Percentiles rank a stretch among this genome's conserved stretches.
Conservation (phyloP, 1,140 invertebrate species). For the Conus betulinus region DNA sequence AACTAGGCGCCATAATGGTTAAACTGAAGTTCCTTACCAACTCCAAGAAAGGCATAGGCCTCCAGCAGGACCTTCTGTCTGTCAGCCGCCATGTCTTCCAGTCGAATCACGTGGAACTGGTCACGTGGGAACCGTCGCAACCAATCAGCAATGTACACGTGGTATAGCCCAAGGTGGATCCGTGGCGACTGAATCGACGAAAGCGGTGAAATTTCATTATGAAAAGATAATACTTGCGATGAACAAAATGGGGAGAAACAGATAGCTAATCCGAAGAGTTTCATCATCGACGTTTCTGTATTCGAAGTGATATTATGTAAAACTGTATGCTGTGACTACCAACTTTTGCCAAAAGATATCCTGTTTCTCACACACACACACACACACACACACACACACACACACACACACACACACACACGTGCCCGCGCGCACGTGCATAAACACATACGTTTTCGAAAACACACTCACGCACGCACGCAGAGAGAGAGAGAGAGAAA, state of each 20-base stretch:
- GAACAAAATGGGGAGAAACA: not conserved
- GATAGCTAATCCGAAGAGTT: no score
- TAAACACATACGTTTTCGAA: not conserved
- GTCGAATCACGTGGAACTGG: conserved; percentile 25
- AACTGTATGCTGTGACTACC: no score
- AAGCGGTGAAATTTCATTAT: not conserved
- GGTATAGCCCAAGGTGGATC: conserved; percentile 22
- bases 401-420: not conserved
- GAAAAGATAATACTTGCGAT: no score
- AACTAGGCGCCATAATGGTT: no score
- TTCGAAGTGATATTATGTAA: no score
- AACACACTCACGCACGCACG: not conserved
- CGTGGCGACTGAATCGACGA: not conserved
- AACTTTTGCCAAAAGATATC: no score
- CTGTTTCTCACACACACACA: no score
- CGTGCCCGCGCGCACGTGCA: not conserved
- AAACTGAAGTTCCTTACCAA: not conserved
- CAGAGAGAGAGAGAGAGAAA: not conserved
- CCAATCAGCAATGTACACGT: conserved; percentile 30
- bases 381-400: no score
- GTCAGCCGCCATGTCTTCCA: conserved; percentile 23
- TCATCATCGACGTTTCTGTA: no score
- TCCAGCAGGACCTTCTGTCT: not conserved
- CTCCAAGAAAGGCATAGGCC: conserved; percentile 1
- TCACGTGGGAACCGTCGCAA: conserved; percentile 28